phyloP scores from a whole-genome alignment of 2,113 vertebrate species.

The Puntigrus tetrazona region DNA sequence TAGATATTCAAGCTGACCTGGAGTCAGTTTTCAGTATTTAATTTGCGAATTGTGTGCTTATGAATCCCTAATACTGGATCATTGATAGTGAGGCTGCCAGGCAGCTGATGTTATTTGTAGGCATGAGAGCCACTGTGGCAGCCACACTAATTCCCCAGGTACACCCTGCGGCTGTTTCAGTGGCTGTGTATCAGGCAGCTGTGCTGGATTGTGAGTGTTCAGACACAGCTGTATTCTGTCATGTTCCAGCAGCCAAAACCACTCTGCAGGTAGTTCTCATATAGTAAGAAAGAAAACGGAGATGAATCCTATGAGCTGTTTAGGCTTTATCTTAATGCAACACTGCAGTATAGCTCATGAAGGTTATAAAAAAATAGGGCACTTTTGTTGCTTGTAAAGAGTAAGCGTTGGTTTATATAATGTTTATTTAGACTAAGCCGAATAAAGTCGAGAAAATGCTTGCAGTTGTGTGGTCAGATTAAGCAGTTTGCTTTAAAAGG shows the following conservation, averaged over 20 bases:
- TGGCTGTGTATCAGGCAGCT: slow-evolving; percentile 47
- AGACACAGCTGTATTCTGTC: slow-evolving; percentile 64
- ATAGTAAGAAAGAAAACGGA: background rate
- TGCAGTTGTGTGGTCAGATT: background rate
- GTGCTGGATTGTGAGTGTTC: slow-evolving; percentile 49
- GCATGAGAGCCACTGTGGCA: slow-evolving; percentile 63
- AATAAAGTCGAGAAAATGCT: background rate
- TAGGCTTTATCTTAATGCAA: background rate
- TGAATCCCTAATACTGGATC: background rate
- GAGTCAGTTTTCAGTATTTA: background rate
- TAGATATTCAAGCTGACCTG: background rate
- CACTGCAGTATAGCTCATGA: background rate
- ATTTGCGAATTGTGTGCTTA: background rate
- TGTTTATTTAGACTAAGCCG: background rate
- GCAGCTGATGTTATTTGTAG: slow-evolving; percentile 50
- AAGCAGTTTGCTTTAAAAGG: slow-evolving; percentile 1
- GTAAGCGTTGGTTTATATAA: background rate
- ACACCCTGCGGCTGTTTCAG: slow-evolving; percentile 63
- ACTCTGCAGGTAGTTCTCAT: slow-evolving; percentile 38
- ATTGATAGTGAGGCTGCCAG: slow-evolving; percentile 45
- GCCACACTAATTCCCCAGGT: slow-evolving; percentile 66
- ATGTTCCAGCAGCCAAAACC: slow-evolving; percentile 63
- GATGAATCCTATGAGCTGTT: background rate
- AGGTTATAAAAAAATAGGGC: background rate
- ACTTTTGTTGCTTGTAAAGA: slow-evolving; percentile 12